Percentiles rank a stretch among this genome's conserved stretches.
Evolutionary conservation across 2,888 invertebrate genomes (phyloP).

Genomic region (Lithophane socia): DNA sequence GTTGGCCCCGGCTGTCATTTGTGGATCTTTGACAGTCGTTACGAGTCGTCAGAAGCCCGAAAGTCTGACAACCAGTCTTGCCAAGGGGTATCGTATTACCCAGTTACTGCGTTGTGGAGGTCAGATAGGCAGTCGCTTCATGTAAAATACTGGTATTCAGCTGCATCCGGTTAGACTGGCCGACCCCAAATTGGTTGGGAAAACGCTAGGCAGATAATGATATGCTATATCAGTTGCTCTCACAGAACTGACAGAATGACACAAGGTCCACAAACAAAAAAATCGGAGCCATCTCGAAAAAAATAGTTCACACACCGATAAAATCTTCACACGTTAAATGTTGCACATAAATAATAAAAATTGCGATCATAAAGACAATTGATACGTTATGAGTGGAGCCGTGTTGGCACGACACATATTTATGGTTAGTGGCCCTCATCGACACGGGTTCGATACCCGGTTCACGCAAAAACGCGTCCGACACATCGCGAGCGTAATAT

Average conservation of each 20-base stretch:
- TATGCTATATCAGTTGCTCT: background rate
- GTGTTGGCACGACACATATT: constrained; percentile 78
- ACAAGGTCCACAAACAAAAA: background rate
- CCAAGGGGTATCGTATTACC: no score
- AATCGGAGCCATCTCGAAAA: constrained; percentile 20
- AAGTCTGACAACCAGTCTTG: no score
- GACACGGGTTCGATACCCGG: constrained; percentile 82
- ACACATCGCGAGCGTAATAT: constrained; percentile 80
- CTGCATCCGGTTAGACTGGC: no score
- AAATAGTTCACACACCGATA: constrained; percentile 63
- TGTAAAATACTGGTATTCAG: no score
- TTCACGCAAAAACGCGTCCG: constrained; percentile 76
- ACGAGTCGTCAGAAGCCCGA: no score
- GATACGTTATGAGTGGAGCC: constrained; percentile 84
- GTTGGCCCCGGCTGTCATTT: no score
- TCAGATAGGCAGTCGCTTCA: no score
- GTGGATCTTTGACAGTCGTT: no score
- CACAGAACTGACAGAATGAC: background rate
- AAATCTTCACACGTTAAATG: constrained; percentile 78
- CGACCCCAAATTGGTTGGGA: no score
- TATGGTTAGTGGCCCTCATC: constrained; percentile 81
- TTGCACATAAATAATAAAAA: constrained; percentile 84
- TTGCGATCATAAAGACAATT: constrained; percentile 85
- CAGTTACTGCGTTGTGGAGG: no score
- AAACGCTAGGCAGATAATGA: no score